Conservation (phyloP, 2,113 vertebrate species). For the Sisor rabdophorus region DNA sequence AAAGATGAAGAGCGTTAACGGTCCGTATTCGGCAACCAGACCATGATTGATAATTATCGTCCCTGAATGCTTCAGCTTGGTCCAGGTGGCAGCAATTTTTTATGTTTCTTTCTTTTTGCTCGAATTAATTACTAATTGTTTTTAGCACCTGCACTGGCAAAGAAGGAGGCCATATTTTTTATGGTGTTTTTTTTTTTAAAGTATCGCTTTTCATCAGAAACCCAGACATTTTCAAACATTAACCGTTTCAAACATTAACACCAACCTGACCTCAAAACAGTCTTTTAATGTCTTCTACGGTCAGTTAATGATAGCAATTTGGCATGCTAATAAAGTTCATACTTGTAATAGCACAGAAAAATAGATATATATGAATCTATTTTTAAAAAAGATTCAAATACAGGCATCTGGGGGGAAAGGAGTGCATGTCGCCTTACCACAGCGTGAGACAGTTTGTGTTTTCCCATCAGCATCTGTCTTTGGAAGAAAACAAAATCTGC, state of each 20-base stretch:
- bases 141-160: slow-evolving; percentile 68
- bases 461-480: slow-evolving; percentile 41
- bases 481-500: slow-evolving; percentile 40
- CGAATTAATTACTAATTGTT: slow-evolving; percentile 76
- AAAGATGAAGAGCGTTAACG: slow-evolving; percentile 24
- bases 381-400: slow-evolving; percentile 2
- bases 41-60: slow-evolving; percentile 72
- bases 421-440: slow-evolving; percentile 13
- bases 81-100: slow-evolving; percentile 72
- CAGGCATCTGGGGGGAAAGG: slow-evolving; percentile 1
- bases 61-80: slow-evolving; percentile 58
- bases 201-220: slow-evolving; percentile 32
- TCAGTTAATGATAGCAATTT: slow-evolving; percentile 26
- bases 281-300: slow-evolving; percentile 3
- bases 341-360: not conserved
- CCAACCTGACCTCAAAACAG: slow-evolving; percentile 14
- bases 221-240: slow-evolving; percentile 12
- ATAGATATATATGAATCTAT: not conserved
- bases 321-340: slow-evolving; percentile 14
- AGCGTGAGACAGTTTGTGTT: slow-evolving; percentile 20
- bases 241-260: not conserved
- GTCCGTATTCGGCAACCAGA: slow-evolving; percentile 41
- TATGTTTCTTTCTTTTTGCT: slow-evolving; percentile 59
- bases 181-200: slow-evolving; percentile 1
- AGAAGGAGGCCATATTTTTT: slow-evolving; percentile 44